Base-by-base conservation (phyloP, 2,113 vertebrate species). In the Saccopteryx leptura region DNA sequence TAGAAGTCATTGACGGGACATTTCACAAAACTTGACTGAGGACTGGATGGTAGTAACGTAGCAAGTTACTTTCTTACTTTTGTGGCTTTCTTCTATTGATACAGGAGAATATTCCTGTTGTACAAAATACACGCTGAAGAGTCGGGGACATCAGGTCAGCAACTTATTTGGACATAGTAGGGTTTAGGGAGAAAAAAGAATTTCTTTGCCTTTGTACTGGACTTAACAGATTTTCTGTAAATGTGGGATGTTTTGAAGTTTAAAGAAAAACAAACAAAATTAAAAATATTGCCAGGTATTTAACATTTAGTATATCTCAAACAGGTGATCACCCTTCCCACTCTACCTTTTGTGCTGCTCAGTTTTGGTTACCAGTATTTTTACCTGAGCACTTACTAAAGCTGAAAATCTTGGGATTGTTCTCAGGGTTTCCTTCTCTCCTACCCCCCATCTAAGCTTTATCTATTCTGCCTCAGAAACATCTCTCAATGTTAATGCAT, bases 171-270 rank as follows among this genome's bases (percentile, higher is more conserved):
- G 72, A 83, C 19, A 11, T 58, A 12, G 66, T 50, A 88, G 48
- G 8, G 18, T 52, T 58, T 28, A 48, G 7, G 65, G 14, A 9
- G 15, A 54, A 26, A 71, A 78, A 54, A 24, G n/a, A 4, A n/a
- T 68, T 76, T 21, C 24, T 54, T 39, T 33, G 23, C 23, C 14
- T 65, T 65, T 28, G 26, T n/a, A 76, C 3, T 54, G 1, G 74
- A 74, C 23, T 88, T 48, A 68, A 68, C 11, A 83, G 17, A 33
- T 88, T 93, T 96, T 87, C 24, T 58, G 7, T 83, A 68, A 54
- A 21, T 50, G 85, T 71, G 52, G 9, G 58, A 12, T 61, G 2
- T 66, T 96, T 84, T 48, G 65, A 93, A 26, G 39, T 69, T 71
- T 74, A 52, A 46, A 87, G 65, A 12, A 74, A 56, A 61, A 63